These are phyloP conservation scores for Volucella inanis DNA, from an alignment of 2,888 invertebrate species.

Conservation along the genomic window DNA sequence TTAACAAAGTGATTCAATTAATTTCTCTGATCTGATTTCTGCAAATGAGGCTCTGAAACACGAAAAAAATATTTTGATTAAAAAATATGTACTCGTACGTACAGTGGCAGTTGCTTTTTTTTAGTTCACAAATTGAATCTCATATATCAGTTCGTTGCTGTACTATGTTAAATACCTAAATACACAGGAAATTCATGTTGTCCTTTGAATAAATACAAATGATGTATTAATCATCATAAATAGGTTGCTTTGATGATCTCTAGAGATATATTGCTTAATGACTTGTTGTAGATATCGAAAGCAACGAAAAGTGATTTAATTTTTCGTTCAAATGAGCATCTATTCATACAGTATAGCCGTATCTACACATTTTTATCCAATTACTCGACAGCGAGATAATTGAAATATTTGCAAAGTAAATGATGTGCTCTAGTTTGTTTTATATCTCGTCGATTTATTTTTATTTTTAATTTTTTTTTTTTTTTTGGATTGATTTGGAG, in stretches of 20 bases:
- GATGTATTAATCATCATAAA: slow-evolving; percentile 53
- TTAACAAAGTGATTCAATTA: slow-evolving; percentile 48
- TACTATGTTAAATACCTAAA: slow-evolving; percentile 41
- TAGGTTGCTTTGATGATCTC: slow-evolving; percentile 38
- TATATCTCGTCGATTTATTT: not conserved
- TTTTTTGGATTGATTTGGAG: slow-evolving; percentile 20
- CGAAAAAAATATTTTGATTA: slow-evolving; percentile 29
- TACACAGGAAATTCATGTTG: slow-evolving; percentile 15
- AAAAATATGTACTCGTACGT: slow-evolving; percentile 10
- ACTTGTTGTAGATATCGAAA: slow-evolving; percentile 18
- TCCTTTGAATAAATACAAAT: slow-evolving; percentile 52
- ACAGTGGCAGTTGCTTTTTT: not conserved
- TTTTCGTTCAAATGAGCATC: not conserved
- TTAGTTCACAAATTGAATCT: slow-evolving; percentile 25
- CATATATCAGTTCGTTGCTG: slow-evolving; percentile 21
- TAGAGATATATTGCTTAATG: slow-evolving; percentile 3
- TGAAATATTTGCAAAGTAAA: slow-evolving; percentile 46
- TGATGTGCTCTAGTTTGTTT: slow-evolving; percentile 37
- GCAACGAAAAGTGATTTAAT: not conserved
- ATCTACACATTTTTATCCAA: slow-evolving; percentile 37
- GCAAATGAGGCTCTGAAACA: slow-evolving; percentile 8
- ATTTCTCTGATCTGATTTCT: slow-evolving; percentile 54
- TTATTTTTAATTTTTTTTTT: slow-evolving; percentile 22
- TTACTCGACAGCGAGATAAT: slow-evolving; percentile 53
- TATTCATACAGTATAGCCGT: not conserved